phyloP scores from a whole-genome alignment of 2,888 invertebrate species.

The Papilio elwesi region DNA sequence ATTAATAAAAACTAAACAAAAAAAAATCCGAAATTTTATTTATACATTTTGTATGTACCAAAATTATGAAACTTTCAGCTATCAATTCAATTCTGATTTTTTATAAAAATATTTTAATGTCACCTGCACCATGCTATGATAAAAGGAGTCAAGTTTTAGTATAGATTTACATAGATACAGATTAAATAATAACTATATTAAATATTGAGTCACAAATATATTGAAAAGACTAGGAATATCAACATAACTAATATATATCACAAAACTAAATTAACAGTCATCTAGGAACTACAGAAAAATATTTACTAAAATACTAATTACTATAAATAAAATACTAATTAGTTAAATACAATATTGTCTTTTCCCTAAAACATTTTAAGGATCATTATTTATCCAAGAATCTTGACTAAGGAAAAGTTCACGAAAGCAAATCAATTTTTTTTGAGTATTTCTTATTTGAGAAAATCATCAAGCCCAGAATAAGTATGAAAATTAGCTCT shows the following conservation, averaged over 20 bases:
- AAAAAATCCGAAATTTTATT: too few species aligned
- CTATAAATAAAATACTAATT: too few species aligned
- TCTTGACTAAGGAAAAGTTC: too few species aligned
- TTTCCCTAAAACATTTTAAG: too few species aligned
- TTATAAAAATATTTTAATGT: background rate
- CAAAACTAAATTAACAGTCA: constrained; percentile 16
- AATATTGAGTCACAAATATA: constrained; percentile 3
- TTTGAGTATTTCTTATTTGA: too few species aligned
- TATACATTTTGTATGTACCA: too few species aligned
- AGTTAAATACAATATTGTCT: too few species aligned
- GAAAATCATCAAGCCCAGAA: too few species aligned
- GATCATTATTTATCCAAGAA: too few species aligned
- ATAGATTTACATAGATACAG: background rate
- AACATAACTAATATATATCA: background rate
- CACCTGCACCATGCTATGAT: background rate
- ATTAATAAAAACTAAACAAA: too few species aligned
- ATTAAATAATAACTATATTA: background rate
- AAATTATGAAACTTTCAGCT: background rate
- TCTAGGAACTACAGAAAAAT: constrained; percentile 3
- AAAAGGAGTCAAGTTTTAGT: background rate
- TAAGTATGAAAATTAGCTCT: too few species aligned
- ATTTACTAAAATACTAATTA: constrained; percentile 6
- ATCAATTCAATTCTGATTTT: background rate
- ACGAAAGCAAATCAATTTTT: too few species aligned
- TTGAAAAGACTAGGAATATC: constrained; percentile 7